Evolutionary conservation across 2,113 vertebrate genomes (phyloP).

Genomic region (Myotis davidii): DNA sequence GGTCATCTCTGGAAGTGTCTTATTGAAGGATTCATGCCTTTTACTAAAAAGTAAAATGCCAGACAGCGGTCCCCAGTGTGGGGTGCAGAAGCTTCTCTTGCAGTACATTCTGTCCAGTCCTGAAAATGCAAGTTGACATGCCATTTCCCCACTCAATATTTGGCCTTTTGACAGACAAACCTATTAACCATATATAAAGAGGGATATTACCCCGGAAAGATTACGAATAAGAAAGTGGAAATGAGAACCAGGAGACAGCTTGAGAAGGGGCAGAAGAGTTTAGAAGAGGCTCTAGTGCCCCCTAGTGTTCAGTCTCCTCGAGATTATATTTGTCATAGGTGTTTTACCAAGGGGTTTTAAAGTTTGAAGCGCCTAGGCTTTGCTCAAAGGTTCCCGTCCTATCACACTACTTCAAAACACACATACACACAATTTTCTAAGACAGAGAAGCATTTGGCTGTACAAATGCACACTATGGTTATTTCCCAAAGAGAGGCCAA

Average conservation of each 20-base stretch:
- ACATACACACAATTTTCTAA: neutral
- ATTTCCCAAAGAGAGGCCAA: neutral
- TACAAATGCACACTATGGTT: neutral
- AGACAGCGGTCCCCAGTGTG: neutral
- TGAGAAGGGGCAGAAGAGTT: neutral
- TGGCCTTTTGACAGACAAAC: neutral
- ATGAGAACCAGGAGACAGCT: neutral
- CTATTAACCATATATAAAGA: neutral
- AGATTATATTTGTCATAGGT: neutral
- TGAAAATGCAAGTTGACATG: neutral
- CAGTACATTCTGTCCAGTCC: neutral
- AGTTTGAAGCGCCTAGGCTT: neutral
- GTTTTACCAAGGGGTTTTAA: neutral
- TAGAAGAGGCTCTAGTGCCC: conserved; percentile 34
- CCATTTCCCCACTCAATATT: neutral
- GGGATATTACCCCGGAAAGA: neutral
- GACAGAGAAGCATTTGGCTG: neutral
- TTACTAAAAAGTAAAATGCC: neutral
- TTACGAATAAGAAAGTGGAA: neutral
- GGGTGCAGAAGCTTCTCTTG: neutral
- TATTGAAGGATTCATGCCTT: neutral
- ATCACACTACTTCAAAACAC: neutral
- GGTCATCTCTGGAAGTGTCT: neutral
- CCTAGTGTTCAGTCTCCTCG: conserved; percentile 38
- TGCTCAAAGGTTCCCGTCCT: neutral